These are phyloP conservation scores for Xenopus borealis DNA, from an alignment of 2,113 vertebrate species.

Conservation along the genomic window DNA sequence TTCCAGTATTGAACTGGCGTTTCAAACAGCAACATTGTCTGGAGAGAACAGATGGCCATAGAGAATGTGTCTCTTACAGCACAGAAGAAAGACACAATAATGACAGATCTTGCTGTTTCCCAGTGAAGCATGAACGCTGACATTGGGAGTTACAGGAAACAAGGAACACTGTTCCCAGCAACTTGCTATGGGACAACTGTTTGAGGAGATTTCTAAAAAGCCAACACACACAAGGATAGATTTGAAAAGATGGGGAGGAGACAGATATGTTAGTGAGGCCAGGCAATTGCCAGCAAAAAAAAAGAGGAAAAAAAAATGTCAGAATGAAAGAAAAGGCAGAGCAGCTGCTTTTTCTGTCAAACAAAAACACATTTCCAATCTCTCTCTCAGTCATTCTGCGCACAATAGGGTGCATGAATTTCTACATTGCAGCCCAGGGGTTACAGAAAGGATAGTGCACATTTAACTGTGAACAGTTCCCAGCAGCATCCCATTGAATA, in stretches of 20 bases:
- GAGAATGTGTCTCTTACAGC: slow-evolving; percentile 73
- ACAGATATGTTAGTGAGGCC: slow-evolving; percentile 45
- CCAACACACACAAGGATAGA: slow-evolving; percentile 42
- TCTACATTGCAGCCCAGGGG: not conserved
- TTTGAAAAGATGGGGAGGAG: slow-evolving; percentile 10
- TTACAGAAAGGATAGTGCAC: not conserved
- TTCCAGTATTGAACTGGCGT: slow-evolving; percentile 51
- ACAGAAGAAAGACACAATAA: slow-evolving; percentile 65
- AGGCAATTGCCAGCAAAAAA: slow-evolving; percentile 45
- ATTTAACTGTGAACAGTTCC: slow-evolving; percentile 3
- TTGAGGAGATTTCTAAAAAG: slow-evolving; percentile 58
- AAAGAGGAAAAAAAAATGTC: slow-evolving; percentile 23
- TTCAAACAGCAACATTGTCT: slow-evolving; percentile 81
- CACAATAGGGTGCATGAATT: slow-evolving; percentile 42
- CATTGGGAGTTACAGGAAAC: slow-evolving; percentile 62
- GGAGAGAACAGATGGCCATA: slow-evolving; percentile 76
- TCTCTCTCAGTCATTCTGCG: slow-evolving; percentile 57
- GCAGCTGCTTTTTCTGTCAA: slow-evolving; percentile 63
- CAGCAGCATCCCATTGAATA: not conserved
- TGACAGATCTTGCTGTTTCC: slow-evolving; percentile 76
- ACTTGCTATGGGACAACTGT: slow-evolving; percentile 54
- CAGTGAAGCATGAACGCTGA: slow-evolving; percentile 67
- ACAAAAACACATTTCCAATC: slow-evolving; percentile 52
- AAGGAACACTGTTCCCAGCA: slow-evolving; percentile 68
- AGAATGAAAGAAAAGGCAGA: slow-evolving; percentile 19